Conservation (phyloP, 2,797 vertebrate genomes). For the Myripristis jacobus region DNA sequence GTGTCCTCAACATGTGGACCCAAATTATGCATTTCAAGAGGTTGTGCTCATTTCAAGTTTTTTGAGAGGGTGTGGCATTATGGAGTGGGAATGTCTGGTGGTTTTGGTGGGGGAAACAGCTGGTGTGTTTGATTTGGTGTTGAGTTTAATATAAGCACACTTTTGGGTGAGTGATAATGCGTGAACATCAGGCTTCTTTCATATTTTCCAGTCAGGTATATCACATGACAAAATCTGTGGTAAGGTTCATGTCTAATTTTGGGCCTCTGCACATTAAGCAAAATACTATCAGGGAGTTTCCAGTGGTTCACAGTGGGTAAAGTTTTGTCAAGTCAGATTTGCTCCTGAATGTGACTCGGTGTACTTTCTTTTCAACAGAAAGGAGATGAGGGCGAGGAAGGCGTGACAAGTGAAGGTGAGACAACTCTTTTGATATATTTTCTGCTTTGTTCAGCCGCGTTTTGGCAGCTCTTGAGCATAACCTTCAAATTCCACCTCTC, state of each 20-base stretch:
- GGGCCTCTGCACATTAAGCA: background rate
- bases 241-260: constrained; percentile 3
- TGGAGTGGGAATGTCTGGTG: background rate
- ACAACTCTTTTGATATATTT: background rate
- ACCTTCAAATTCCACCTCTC: too few relatives aligned
- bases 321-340: background rate
- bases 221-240: background rate
- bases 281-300: constrained; percentile 4
- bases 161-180: background rate
- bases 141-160: background rate
- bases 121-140: background rate
- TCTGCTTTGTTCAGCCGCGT: background rate
- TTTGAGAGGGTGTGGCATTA: background rate
- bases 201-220: too few relatives aligned
- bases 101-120: background rate
- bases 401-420: constrained; percentile 98
- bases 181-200: too few relatives aligned
- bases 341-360: constrained; percentile 25
- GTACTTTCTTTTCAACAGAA: constrained; percentile 83
- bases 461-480: too few relatives aligned
- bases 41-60: constrained; percentile 55
- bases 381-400: constrained; percentile 94
- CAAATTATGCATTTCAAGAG: constrained; percentile 2
- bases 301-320: constrained; percentile 17
- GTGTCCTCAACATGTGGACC: too few relatives aligned